phyloP scores from a whole-genome alignment of 2,113 vertebrate species.

The Girardinichthys multiradiatus region DNA sequence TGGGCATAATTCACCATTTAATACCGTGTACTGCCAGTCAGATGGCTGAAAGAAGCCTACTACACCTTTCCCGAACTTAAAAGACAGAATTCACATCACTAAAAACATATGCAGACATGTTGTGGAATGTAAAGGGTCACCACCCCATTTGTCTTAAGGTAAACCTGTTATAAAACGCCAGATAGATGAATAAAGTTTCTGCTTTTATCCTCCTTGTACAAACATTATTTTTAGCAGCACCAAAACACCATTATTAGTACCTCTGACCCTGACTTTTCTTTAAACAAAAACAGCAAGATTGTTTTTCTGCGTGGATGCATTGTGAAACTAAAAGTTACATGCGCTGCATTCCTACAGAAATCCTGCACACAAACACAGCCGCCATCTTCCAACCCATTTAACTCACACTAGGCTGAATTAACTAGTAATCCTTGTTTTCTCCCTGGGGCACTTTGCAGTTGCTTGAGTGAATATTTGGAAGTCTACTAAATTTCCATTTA shows the following conservation, averaged over 20 bases:
- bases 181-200: too few species aligned
- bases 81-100: too few species aligned
- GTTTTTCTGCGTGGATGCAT: slow-evolving; percentile 15
- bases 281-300: slow-evolving; percentile 1
- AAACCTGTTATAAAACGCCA: too few species aligned
- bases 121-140: too few species aligned
- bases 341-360: not conserved
- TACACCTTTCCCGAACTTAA: too few species aligned
- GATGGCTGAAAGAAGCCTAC: too few species aligned
- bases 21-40: too few species aligned
- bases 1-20: too few species aligned
- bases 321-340: not conserved
- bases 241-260: slow-evolving; percentile 9
- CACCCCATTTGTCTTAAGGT: too few species aligned
- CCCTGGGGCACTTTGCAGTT: slow-evolving; percentile 56
- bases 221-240: not conserved
- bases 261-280: slow-evolving; percentile 16
- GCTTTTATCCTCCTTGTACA: not conserved
- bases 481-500: slow-evolving; percentile 31
- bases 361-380: slow-evolving; percentile 20
- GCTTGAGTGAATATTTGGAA: slow-evolving; percentile 60
- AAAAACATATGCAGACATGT: too few species aligned
- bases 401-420: slow-evolving; percentile 63
- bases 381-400: slow-evolving; percentile 51
- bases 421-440: slow-evolving; percentile 55